Base-by-base conservation (phyloP, 2,113 vertebrate genomes). In the Geococcyx californianus region DNA sequence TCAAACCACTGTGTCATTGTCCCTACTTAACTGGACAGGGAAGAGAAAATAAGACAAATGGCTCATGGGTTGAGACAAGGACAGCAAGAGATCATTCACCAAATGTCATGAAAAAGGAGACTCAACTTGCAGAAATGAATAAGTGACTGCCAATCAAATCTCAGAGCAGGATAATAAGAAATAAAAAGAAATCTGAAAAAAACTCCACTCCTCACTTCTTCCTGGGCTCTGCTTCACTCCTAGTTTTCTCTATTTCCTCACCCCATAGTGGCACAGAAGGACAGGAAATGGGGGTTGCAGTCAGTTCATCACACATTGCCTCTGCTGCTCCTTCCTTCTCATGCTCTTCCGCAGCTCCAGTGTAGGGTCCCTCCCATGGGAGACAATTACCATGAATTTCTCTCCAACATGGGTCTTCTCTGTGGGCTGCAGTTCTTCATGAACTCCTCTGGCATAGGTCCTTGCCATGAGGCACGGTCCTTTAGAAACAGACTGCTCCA, bases 361-460 rank as follows among this genome's bases (percentile, higher is more conserved):
- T 2, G 0, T 38, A 18, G 25, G 3, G 6, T 66, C 8, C 15
- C 14, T 15, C 38, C 16, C 45, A 60, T 3, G 2, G 12, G 6
- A 45, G 20, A 33, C 9, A 45, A 56, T 29, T 36, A 40, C 10
- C 29, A 56, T 1, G 4, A n/a, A 54, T 38, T 75, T 45, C 56
- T 45, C 56, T 75, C 17, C 40, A n/a, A 45, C 17, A 16, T 21
- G 20, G 15, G n/a, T 76, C 34, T 23, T 33, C 52, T 49, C 16
- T 45, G 52, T 8, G 11, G 47, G 29, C 21, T 25, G 29, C 17
- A 34, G n/a, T 26, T 14, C 66, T 83, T 42, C 33, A 25, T 24
- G 24, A 54, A 49, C 54, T 56, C 17, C 23, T 64, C 31, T 33
- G 49, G 9, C 2, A 0, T n/a, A 14, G 11, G 15, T 5, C 56